Conservation (phyloP, 2,113 vertebrate genomes). For the Capreolus pygargus region DNA sequence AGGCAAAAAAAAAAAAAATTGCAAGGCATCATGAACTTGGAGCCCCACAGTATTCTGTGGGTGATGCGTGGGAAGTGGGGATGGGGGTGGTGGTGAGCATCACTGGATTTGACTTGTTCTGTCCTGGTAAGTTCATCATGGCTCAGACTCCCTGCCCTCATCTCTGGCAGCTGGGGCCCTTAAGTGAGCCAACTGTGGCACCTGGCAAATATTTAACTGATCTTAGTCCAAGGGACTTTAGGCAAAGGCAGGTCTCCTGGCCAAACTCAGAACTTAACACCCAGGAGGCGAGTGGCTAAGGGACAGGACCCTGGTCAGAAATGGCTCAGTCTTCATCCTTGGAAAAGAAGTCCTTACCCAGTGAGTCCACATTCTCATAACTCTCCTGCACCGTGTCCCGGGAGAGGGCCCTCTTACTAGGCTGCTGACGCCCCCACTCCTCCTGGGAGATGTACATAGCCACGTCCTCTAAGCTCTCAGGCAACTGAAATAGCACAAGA, state of each 20-base stretch:
- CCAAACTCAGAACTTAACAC: background rate
- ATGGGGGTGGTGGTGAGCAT: background rate
- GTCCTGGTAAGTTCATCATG: background rate
- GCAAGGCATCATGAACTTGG: background rate
- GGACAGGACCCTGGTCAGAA: background rate
- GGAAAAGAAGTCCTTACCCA: slow-evolving; percentile 68
- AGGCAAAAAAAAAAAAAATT: too few relatives aligned
- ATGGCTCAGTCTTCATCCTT: slow-evolving; percentile 16
- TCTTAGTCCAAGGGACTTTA: background rate
- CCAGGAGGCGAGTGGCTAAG: background rate
- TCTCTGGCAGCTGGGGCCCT: background rate
- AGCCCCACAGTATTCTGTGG: background rate
- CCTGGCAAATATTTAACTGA: background rate
- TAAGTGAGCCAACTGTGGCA: background rate
- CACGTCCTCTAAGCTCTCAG: slow-evolving; percentile 74
- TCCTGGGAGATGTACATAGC: slow-evolving; percentile 73
- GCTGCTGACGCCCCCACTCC: slow-evolving; percentile 69
- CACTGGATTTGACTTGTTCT: background rate
- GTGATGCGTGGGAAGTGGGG: background rate
- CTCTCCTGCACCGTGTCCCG: slow-evolving; percentile 63
- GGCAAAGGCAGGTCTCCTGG: background rate
- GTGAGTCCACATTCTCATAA: slow-evolving; percentile 60
- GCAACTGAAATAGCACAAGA: slow-evolving; percentile 74
- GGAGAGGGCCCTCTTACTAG: slow-evolving; percentile 62
- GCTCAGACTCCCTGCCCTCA: background rate